Evolutionary conservation across 2,113 vertebrate species (phyloP).

Genomic region (Eupsittula cactorum): DNA sequence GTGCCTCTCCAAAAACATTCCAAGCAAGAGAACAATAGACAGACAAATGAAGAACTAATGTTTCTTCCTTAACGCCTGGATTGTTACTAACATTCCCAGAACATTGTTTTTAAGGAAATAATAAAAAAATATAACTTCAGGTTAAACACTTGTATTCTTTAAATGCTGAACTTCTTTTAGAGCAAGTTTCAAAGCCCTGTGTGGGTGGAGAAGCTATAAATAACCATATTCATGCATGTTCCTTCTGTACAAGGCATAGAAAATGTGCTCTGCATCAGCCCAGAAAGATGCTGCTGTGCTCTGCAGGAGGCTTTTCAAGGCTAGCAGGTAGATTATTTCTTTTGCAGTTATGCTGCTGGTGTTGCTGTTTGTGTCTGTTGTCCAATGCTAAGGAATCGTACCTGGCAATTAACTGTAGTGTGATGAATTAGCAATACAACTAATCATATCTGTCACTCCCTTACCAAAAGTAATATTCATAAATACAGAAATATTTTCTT

Average conservation of each 20-base stretch:
- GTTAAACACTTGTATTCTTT: background rate
- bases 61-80: slow-evolving; percentile 29
- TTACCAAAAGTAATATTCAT: background rate
- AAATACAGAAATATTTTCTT: background rate
- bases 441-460: background rate
- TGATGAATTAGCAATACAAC: background rate
- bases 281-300: background rate
- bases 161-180: slow-evolving; percentile 17
- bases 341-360: background rate
- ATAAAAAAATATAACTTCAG: background rate
- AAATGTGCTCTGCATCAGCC: slow-evolving; percentile 43
- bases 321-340: slow-evolving; percentile 17
- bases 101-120: slow-evolving; percentile 33
- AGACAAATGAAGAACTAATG: slow-evolving; percentile 49
- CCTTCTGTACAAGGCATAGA: slow-evolving; percentile 19
- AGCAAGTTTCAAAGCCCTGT: slow-evolving; percentile 19
- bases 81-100: slow-evolving; percentile 28
- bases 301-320: background rate
- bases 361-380: background rate
- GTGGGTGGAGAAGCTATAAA: slow-evolving; percentile 60
- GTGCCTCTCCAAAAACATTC: slow-evolving; percentile 45
- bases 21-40: slow-evolving; percentile 52
- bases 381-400: background rate
- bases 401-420: background rate
- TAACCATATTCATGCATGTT: slow-evolving; percentile 50